Base-by-base conservation (phyloP, 2,113 vertebrate species). In the Tychaedon coryphoeus region DNA sequence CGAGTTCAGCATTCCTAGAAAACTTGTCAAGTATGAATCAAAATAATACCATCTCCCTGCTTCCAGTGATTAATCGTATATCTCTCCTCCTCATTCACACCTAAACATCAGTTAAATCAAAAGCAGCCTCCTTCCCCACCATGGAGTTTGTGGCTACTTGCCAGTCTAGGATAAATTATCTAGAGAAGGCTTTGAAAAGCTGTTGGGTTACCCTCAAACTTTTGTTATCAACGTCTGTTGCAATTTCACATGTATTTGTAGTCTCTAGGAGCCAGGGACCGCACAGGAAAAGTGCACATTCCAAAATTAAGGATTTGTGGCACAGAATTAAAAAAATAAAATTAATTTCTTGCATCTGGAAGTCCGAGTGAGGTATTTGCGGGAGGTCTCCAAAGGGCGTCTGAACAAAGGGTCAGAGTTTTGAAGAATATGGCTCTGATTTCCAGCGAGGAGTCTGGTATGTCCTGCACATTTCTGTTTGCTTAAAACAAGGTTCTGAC, bases 11-110 rank as follows among this genome's bases (percentile, higher is more conserved):
- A 97, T 98, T 97, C 97, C 97, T 97, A 82, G 82, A 98, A 97
- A 98, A 98, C 98, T 97, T 98, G 98, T 98, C 97, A 97, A 97
- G 97, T 97, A 97, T 97, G 97, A 98, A 98, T 98, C 97, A 98
- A 98, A 98, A 98, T 98, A 98, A 98, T 98, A 98, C 97, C 96
- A 97, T 97, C 97, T 97, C 96, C 91, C 89, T 85, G 91, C 96
- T 97, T 93, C 96, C 96, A 97, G 77, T 97, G 96, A 98, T 98
- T 97, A 86, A 96, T 93, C 88, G 29, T 96, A 95, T 97, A 96
- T 98, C 97, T 97, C 96, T 95, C 95, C 87, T 93, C 94, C 96
- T 97, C 96, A 96, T 97, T 98, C 97, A 98, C 97, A 98, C 97
- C 96, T 98, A 96, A 97, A 96, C 95, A 97, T 94, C 89, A 96